Base-by-base conservation (phyloP, 1,140 invertebrate species). In the Bradynema listronoti region DNA sequence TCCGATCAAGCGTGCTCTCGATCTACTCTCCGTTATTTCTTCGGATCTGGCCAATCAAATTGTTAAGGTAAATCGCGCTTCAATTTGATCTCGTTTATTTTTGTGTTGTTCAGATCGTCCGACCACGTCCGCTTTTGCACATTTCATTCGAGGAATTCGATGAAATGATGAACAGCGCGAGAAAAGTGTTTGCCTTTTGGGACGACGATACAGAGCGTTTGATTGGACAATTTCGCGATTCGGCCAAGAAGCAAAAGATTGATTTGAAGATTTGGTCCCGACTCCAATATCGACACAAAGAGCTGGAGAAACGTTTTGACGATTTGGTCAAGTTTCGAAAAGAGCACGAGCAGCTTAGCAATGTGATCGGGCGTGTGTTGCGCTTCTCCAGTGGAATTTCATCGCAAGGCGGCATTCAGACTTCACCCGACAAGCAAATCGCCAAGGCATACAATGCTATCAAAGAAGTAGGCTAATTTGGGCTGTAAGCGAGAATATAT, bases 151-250 rank as follows among this genome's bases (percentile, higher is more conserved):
- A 95, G 75, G 95, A 99, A 78, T 98, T 98, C 82, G 94, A 98
- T 75, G 88, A 90, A 64, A 79, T 80, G 11, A 93, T 97, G 88
- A 85, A 84, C 14, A 88, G 91, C 58, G 97, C 91, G 80, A 91
- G 91, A 78, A 90, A 93, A 71, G 89, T 99, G 7, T 98, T 98
- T 77, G 86, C 85, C 19, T 89, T 89, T 24, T 99, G 93, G 93
- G 93, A 98, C 78, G 92, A 98, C 80, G 94, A 98, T 77, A 96
- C 95, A 79, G 94, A 98, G 72, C 97, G 95, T 80, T 81, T 98
- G 2, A 90, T 92, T 75, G 87, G 87, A 7, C 80, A 95, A 39
- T 73, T 98, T 29, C 85, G 91, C 61, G 92, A 97, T 75, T 87
- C 94, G 43, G 87, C 94, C 2, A 95, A 95, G 80, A 94, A 95